A percentile compares a stretch with the other conserved stretches of the same genome.
Evolutionary conservation across 2,797 vertebrate species (phyloP).

Genomic region (Siniperca undulata): DNA sequence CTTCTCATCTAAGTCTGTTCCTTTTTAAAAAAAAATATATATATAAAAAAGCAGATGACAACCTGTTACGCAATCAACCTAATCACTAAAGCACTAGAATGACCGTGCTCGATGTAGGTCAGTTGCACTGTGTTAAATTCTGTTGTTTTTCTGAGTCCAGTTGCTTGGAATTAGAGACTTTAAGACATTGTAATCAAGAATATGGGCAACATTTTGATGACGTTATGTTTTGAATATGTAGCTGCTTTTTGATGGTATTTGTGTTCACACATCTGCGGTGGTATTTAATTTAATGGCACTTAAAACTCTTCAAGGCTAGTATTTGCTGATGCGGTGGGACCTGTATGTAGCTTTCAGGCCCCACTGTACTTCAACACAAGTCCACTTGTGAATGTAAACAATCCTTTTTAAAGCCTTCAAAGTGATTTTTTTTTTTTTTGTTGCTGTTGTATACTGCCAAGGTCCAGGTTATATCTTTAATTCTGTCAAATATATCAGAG

Average conservation of each 20-base stretch:
- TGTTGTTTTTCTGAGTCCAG: background rate
- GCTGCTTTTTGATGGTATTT: slow-evolving; percentile 18
- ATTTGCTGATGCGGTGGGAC: slow-evolving; percentile 1
- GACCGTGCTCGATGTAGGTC: background rate
- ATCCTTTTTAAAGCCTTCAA: slow-evolving; percentile 16
- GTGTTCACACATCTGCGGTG: background rate
- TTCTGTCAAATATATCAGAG: background rate
- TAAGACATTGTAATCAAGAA: background rate
- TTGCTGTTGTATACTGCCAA: slow-evolving; percentile 24
- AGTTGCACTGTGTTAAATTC: slow-evolving; percentile 29
- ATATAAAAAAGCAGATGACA: background rate
- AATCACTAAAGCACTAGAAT: background rate
- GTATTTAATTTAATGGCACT: background rate
- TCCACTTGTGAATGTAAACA: slow-evolving; percentile 37
- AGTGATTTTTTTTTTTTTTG: background rate
- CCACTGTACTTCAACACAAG: background rate
- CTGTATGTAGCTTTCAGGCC: slow-evolving; percentile 33
- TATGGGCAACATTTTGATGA: slow-evolving; percentile 8
- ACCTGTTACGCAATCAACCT: background rate
- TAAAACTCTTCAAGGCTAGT: background rate
- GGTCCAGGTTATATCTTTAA: background rate
- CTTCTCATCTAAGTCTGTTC: background rate
- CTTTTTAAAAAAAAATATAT: background rate
- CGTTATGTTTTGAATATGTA: slow-evolving; percentile 10
- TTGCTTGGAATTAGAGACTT: slow-evolving; percentile 27